Evolutionary conservation across 1,140 invertebrate species (phyloP).

Genomic region (Lasaia peninsularis): DNA sequence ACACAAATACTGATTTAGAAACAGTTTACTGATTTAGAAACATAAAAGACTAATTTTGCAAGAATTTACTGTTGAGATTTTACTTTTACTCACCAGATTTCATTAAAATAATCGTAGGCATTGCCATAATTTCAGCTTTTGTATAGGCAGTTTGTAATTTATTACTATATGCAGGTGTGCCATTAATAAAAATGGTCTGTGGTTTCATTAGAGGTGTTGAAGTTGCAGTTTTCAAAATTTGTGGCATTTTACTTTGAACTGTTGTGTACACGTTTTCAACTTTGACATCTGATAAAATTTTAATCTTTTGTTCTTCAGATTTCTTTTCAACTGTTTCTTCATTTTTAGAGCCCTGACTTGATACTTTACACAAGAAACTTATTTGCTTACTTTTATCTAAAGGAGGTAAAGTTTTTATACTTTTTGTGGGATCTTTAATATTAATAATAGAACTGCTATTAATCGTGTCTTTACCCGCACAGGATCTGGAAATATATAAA

Average conservation of each 20-base stretch:
- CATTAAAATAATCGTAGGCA: conserved; percentile 65
- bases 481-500: conserved; percentile 24
- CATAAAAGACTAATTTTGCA: no score
- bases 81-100: conserved; percentile 46
- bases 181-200: conserved; percentile 60
- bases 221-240: conserved; percentile 40
- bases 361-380: background rate
- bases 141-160: conserved; percentile 35
- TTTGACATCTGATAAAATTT: conserved; percentile 62
- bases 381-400: conserved; percentile 12
- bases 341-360: background rate
- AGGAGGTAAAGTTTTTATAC: background rate
- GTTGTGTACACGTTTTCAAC: conserved; percentile 34
- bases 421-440: conserved; percentile 19
- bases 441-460: conserved; percentile 20
- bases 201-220: conserved; percentile 48
- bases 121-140: conserved; percentile 71
- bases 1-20: background rate
- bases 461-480: conserved; percentile 12
- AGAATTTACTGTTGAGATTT: no score
- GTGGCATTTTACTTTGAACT: conserved; percentile 28
- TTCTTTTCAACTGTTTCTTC: conserved; percentile 21
- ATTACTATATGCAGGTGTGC: conserved; percentile 48
- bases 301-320: conserved; percentile 45
- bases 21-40: background rate